Base-by-base conservation (phyloP, 2,888 invertebrate genomes). In the Linnaemya vulpina region DNA sequence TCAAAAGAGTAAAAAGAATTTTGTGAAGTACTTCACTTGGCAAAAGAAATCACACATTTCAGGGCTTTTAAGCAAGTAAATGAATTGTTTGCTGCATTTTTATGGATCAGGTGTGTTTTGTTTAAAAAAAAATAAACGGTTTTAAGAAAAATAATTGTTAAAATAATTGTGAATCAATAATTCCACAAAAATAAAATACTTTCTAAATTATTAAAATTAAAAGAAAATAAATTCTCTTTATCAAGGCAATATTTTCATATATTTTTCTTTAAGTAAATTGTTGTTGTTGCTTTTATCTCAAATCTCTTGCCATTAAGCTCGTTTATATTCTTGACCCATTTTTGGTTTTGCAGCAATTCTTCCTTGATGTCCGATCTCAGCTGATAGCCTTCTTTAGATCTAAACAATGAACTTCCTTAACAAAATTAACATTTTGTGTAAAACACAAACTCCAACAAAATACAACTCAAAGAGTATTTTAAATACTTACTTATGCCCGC, bases 241-340 rank as follows among this genome's bases (percentile, higher is more conserved):
- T 30, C 30, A 30, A 30, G 5, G 11, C 13, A 20, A 53, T 5
- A 35, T 22, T 13, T 40, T 53, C n/a, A 40, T 38, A 25, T 55
- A 25, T 46, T 2, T 20, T 9, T 15, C n/a, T 30, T 46, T 17
- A 5, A 22, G 3, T 4, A 13, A 30, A 30, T 8, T 43, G n/a
- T 30, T 30, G 30, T 43, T 58, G 2, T 58, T 60, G 13, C 13
- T n/a, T 17, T 25, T 60, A 49, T 68, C 25, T 60, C 17, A 25
- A n/a, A 79, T 55, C 49, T 58, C 22, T 8, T 38, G 4, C 15
- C 40, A 40, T 65, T 49, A 65, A 73, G 73, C 65, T 73, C 38
- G 17, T 73, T 65, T 3, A n/a, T 68, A 49, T 60, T 58, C 51
- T 84, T 86, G 86, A 86, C 86, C 86, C 86, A 86, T 86, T 86